These are phyloP conservation scores for Atherinosoma microstoma DNA, from an alignment of 2,797 vertebrate species.

Conservation along the genomic window DNA sequence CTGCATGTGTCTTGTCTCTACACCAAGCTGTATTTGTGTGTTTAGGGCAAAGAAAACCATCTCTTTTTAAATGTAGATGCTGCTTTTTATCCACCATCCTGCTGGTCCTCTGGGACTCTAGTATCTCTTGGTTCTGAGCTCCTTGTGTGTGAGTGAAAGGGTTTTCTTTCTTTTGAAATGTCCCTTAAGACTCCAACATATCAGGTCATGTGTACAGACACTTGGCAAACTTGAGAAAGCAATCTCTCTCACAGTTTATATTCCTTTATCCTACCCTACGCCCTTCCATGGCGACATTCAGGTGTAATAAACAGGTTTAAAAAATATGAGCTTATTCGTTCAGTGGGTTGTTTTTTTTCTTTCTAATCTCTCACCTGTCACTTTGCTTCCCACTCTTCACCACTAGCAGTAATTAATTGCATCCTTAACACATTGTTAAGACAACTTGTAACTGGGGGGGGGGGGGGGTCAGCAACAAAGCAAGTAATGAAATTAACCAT, in stretches of 20 bases:
- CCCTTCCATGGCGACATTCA: constrained; percentile 28
- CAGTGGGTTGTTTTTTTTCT: constrained; percentile 12
- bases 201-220: constrained; percentile 29
- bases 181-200: constrained; percentile 25
- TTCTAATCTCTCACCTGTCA: neutral
- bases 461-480: constrained; percentile 20
- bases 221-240: constrained; percentile 17
- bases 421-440: constrained; percentile 2
- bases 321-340: constrained; percentile 42
- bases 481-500: constrained; percentile 61
- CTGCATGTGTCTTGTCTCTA: neutral
- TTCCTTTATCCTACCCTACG: neutral
- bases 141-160: constrained; percentile 15
- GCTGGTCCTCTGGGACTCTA: constrained; percentile 5
- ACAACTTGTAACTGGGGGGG: constrained; percentile 4
- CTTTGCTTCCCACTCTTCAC: neutral
- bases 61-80: neutral
- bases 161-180: constrained; percentile 39
- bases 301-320: constrained; percentile 22
- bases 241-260: constrained; percentile 17
- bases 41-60: neutral
- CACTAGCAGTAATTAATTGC: constrained; percentile 5
- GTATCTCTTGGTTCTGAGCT: neutral
- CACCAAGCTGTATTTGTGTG: neutral
- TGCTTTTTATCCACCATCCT: constrained; percentile 6